Conservation (phyloP, 2,888 invertebrate genomes). For the Acleris cristana region DNA sequence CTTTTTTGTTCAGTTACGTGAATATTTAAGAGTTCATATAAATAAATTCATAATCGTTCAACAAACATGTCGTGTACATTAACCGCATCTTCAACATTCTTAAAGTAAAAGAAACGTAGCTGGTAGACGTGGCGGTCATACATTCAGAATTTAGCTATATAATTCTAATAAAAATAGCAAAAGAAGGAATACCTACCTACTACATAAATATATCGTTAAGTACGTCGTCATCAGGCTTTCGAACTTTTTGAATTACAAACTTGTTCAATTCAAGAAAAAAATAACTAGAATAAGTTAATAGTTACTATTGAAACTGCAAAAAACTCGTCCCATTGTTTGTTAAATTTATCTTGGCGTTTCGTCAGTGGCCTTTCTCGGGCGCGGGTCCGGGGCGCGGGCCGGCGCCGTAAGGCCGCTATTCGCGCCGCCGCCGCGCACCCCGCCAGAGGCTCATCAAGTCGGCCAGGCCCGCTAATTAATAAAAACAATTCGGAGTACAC, state of each 20-base stretch:
- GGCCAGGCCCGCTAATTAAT: conserved; percentile 77
- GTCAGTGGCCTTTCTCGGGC: conserved; percentile 46
- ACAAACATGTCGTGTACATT: too few relatives aligned
- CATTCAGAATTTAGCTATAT: too few relatives aligned
- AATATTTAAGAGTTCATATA: too few relatives aligned
- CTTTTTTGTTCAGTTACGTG: too few relatives aligned
- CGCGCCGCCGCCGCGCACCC: conserved; percentile 39
- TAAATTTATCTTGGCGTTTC: conserved; percentile 48
- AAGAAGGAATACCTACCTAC: too few relatives aligned
- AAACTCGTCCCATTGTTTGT: conserved; percentile 52
- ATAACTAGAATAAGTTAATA: conserved; percentile 36
- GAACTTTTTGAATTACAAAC: not conserved
- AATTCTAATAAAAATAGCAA: too few relatives aligned
- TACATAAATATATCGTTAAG: not conserved
- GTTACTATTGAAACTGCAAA: conserved; percentile 35
- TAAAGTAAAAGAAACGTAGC: too few relatives aligned
- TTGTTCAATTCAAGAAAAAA: conserved; percentile 11
- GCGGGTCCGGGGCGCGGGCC: conserved; percentile 42
- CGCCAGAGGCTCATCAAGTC: conserved; percentile 70
- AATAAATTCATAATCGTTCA: too few relatives aligned
- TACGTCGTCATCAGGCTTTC: not conserved
- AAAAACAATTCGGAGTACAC: conserved; percentile 80
- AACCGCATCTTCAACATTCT: too few relatives aligned
- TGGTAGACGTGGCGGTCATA: too few relatives aligned
- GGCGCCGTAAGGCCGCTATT: conserved; percentile 46